A percentile compares a stretch with the other conserved stretches of the same genome.
These are phyloP conservation scores for Choloepus didactylus DNA, from an alignment of 2,797 vertebrate species.

Conservation along the genomic window DNA sequence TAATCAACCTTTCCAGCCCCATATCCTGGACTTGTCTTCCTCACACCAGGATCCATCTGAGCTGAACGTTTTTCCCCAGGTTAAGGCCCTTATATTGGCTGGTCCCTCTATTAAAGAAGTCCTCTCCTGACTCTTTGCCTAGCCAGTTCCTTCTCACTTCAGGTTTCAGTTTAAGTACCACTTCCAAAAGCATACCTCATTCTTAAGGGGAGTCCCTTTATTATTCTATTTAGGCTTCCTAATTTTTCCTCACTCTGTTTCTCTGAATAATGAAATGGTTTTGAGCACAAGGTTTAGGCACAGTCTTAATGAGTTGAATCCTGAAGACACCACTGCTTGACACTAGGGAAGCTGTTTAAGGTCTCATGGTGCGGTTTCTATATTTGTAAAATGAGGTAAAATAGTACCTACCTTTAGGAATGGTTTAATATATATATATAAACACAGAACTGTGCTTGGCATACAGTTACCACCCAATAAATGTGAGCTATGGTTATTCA, in stretches of 20 bases:
- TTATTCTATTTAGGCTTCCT: not conserved
- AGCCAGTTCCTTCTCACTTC: not conserved
- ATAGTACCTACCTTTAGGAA: not conserved
- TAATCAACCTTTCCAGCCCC: not conserved
- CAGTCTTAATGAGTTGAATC: not conserved
- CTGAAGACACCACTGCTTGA: not conserved
- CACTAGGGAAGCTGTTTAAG: not conserved
- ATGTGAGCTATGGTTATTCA: not conserved
- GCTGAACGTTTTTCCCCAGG: not conserved
- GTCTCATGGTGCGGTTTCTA: not conserved
- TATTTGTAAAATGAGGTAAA: not conserved
- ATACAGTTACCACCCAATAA: not conserved
- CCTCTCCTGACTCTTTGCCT: not conserved
- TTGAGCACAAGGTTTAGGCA: not conserved
- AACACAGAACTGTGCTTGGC: not conserved
- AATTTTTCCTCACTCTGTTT: not conserved
- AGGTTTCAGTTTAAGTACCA: not conserved
- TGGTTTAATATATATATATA: not conserved
- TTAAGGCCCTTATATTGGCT: not conserved
- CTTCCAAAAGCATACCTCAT: not conserved
- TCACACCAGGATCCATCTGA: not conserved
- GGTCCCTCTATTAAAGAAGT: not conserved
- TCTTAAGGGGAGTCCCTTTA: not conserved
- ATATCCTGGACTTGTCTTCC: not conserved
- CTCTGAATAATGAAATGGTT: not conserved